Base-by-base conservation (phyloP, 1,140 invertebrate genomes). In the Papilio xuthus region DNA sequence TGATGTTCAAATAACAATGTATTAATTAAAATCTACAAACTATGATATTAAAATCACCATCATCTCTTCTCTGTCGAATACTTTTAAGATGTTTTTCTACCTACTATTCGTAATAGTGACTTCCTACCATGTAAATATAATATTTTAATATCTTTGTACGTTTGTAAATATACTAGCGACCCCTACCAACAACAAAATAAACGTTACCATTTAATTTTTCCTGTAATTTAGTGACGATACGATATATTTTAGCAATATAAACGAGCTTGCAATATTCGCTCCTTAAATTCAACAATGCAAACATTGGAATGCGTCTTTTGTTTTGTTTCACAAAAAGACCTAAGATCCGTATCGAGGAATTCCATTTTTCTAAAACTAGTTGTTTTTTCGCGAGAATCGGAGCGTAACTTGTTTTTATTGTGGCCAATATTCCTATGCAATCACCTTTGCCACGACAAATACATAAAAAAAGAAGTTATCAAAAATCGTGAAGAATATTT, bases 321-420 rank as follows among this genome's bases (percentile, higher is more conserved):
- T 63, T 83, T 83, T 80, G 53, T 75, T 44, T 80, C 81, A 85
- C 84, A 85, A 85, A 85, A 63, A 80, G 82, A 83, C 79, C 76
- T 81, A 53, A 85, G 84, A 85, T 85, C 60, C 60, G 67, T 85
- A 85, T 26, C 32, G 26, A 77, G 79, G 84, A 83, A 85, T 83
- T 77, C 81, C 69, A 83, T 85, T 85, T 85, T 85, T 85, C 84
- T 78, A 79, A 74, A 70, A 26, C 78, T 69, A 78, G 63, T 63
- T 26, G 41, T 69, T 72, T 70, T 37, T 75, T 80, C 26, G 60
- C 23, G 23, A 63, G 37, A 81, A 81, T 67, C 70, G 79, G 81
- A 84, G 76, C 80, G 80, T 78, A 44, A 79, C 72, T 28, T 63
- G 60, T 77, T 60, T 69, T 32, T 76, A 26, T 63, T 23, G 12